These are phyloP conservation scores for Aricia artaxerxes DNA, from an alignment of 2,888 invertebrate genomes.

Conservation along the genomic window DNA sequence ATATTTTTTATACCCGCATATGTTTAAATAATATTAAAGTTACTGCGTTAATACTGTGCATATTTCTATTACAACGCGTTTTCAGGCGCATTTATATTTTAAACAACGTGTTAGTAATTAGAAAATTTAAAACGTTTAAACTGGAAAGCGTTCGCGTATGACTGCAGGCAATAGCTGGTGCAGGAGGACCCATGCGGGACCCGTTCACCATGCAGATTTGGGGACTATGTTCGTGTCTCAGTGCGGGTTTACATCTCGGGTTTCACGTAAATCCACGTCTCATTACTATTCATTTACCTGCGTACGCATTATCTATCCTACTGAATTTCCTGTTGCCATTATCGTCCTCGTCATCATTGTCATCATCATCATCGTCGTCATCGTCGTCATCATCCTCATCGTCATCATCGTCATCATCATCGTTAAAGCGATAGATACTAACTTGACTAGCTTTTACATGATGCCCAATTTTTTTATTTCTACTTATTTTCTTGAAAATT, in stretches of 20 bases:
- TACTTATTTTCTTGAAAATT: neutral
- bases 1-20: constrained; percentile 83
- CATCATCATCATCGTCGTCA: constrained; percentile 73
- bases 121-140: constrained; percentile 73
- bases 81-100: constrained; percentile 71
- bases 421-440: constrained; percentile 23
- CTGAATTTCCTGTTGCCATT: constrained; percentile 74
- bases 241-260: constrained; percentile 65
- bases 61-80: constrained; percentile 61
- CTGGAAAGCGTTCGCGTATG: constrained; percentile 79
- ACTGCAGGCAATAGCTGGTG: constrained; percentile 84
- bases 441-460: constrained; percentile 43
- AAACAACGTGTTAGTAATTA: constrained; percentile 76
- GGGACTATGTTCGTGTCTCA: constrained; percentile 59
- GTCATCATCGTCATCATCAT: constrained; percentile 32
- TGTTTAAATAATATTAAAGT: constrained; percentile 63
- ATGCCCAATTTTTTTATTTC: constrained; percentile 36
- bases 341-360: constrained; percentile 65
- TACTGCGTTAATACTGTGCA: constrained; percentile 76
- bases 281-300: constrained; percentile 70
- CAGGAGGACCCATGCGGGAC: constrained; percentile 72
- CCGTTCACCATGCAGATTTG: constrained; percentile 75
- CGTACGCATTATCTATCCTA: constrained; percentile 76
- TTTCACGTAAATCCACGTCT: constrained; percentile 47
- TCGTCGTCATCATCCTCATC: constrained; percentile 52